phyloP scores from a whole-genome alignment of 2,888 invertebrate species.

The Protonemura montana region DNA sequence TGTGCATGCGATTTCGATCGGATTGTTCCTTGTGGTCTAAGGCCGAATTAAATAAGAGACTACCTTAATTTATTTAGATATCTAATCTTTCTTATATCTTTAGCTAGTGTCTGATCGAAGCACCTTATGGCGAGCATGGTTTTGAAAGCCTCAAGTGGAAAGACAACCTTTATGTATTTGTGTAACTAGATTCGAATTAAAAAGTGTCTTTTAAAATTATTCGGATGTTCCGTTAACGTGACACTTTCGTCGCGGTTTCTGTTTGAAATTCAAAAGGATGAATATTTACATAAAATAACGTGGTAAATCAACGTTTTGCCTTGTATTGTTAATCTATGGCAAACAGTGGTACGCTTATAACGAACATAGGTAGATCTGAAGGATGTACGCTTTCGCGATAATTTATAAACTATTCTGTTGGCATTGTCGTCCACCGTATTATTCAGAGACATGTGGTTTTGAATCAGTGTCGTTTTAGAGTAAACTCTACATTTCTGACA shows the following conservation, averaged over 20 bases:
- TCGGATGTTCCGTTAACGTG: not conserved
- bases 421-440: not conserved
- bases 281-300: not conserved
- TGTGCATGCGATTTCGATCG: not conserved
- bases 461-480: constrained; percentile 29
- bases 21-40: not conserved
- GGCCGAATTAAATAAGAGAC: not conserved
- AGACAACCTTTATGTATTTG: not conserved
- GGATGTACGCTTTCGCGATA: not conserved
- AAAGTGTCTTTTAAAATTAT: not conserved
- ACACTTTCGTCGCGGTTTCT: not conserved
- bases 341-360: not conserved
- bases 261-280: not conserved
- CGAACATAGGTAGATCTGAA: not conserved
- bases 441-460: constrained; percentile 2
- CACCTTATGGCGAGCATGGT: not conserved
- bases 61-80: not conserved
- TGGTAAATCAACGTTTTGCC: not conserved
- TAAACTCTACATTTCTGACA: too few relatives aligned
- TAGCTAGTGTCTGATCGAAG: not conserved
- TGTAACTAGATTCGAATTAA: not conserved
- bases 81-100: not conserved
- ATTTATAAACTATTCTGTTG: constrained; percentile 33
- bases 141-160: not conserved
- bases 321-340: not conserved